These are phyloP conservation scores for Ptilorrhoa leucosticta DNA, from an alignment of 2,113 vertebrate species.

Conservation along the genomic window DNA sequence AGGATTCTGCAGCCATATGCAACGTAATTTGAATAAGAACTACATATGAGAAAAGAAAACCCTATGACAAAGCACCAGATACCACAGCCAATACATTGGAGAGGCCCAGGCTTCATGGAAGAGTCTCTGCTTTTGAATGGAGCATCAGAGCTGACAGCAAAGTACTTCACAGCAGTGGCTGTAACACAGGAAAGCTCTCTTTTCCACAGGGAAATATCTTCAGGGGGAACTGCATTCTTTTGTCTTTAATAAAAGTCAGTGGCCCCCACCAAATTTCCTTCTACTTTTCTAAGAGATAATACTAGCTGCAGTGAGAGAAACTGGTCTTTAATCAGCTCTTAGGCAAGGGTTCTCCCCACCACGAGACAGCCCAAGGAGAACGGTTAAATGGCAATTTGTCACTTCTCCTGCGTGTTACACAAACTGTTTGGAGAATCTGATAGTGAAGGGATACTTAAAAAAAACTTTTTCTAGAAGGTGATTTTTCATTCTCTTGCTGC, in stretches of 20 bases:
- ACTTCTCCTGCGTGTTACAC: neutral
- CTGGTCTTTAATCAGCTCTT: neutral
- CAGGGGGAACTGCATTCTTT: neutral
- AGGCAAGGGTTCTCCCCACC: neutral
- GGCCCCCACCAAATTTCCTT: neutral
- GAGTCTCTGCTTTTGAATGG: neutral
- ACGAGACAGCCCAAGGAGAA: neutral
- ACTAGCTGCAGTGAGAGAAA: neutral
- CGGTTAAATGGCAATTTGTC: neutral
- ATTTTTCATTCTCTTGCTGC: neutral
- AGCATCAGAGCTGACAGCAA: neutral
- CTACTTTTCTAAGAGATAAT: neutral
- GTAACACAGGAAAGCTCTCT: neutral
- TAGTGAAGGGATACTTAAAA: neutral
- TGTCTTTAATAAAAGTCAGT: neutral
- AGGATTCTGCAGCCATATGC: neutral
- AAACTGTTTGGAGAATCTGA: neutral
- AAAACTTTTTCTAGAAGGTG: neutral
- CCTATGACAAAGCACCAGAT: neutral
- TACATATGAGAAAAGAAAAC: neutral
- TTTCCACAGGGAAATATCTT: neutral
- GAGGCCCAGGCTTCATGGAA: rapidly evolving
- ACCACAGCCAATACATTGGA: neutral
- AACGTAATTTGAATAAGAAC: neutral
- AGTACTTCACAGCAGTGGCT: neutral